Evolutionary conservation across 2,113 vertebrate genomes (phyloP), one percentile per base, ranked within the genome.

Genomic region (Bothrops jararaca): DNA sequence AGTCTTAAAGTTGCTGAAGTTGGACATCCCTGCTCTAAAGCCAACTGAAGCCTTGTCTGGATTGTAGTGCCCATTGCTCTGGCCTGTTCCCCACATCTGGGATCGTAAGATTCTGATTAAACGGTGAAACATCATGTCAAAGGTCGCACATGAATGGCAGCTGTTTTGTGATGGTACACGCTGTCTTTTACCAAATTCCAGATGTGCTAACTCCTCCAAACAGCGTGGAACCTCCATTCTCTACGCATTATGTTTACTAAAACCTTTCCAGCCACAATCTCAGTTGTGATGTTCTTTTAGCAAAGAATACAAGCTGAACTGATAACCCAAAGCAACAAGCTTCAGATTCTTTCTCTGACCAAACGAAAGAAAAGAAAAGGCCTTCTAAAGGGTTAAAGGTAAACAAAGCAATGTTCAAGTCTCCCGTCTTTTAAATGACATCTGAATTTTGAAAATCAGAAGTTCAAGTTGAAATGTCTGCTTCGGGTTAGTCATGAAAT

Each of bases 401-500:
- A 89, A 95, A 95, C 18, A 56, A 56, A 93, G 92, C 11, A 85
- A 64, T 4, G 5, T 24, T 34, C 18, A 93, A 90, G 7, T 91
- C 15, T 94, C 3, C 11, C 54, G 60, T 74, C 42, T 93, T 60
- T 48, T 22, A 39, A 64, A 92, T 52, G 39, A 64, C 26, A 89
- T 6, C 5, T 1, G 2, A 93, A 90, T 89, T 45, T 45, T 0
- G 58, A 80, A 53, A 15, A 39, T 12, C 11, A 34, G 53, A 93
- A 64, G 54, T 5, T 53, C 64, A 8, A 80, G 52, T 91, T 90
- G 86, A 95, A 52, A 69, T 20, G 0, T 11, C 93, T 53, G 0
- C 26, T n/a, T 0, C 3, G 87, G 87, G 90, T 93, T 94, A 92
- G 39, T 64, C 60, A 89, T 94, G 29, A 57, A 95, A 52, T 12